phyloP scores from a whole-genome alignment of 2,797 vertebrate species.

The Cetoscarus ocellatus region DNA sequence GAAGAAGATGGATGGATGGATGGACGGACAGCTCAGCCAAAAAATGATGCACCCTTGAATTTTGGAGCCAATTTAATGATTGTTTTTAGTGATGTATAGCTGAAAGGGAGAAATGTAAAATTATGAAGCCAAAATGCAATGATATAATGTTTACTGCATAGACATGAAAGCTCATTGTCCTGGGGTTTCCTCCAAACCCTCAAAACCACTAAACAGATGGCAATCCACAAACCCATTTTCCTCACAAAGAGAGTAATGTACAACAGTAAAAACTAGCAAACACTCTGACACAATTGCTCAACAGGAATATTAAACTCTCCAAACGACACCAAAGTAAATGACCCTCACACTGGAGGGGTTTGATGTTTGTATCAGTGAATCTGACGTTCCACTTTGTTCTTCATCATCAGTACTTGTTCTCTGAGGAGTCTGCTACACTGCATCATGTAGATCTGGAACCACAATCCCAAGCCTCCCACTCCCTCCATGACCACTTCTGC shows the following conservation, averaged over 20 bases:
- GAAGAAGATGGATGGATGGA: no score
- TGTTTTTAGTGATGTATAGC: constrained; percentile 9
- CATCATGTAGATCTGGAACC: constrained; percentile 49
- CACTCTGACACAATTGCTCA: constrained; percentile 30
- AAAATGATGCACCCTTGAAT: constrained; percentile 1
- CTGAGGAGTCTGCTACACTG: constrained; percentile 34
- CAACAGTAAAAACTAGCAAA: constrained; percentile 27
- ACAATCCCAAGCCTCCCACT: constrained; percentile 22
- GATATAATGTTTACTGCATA: constrained; percentile 21
- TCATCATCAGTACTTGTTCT: constrained; percentile 33
- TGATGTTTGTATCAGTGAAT: constrained; percentile 62
- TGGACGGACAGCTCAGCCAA: no score
- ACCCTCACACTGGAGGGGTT: constrained; percentile 51
- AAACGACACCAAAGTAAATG: constrained; percentile 57
- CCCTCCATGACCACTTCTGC: constrained; percentile 69
- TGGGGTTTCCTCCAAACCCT: constrained; percentile 48
- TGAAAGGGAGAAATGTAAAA: constrained; percentile 20
- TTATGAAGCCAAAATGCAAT: constrained; percentile 25
- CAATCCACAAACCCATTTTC: constrained; percentile 42
- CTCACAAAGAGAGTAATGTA: constrained; percentile 28
- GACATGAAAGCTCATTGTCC: constrained; percentile 38
- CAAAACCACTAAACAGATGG: constrained; percentile 64
- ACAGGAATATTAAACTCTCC: constrained; percentile 53
- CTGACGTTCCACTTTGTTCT: constrained; percentile 52
- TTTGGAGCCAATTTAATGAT: background rate